Base-by-base conservation (phyloP, 2,113 vertebrate genomes). In the Cacatua alba region DNA sequence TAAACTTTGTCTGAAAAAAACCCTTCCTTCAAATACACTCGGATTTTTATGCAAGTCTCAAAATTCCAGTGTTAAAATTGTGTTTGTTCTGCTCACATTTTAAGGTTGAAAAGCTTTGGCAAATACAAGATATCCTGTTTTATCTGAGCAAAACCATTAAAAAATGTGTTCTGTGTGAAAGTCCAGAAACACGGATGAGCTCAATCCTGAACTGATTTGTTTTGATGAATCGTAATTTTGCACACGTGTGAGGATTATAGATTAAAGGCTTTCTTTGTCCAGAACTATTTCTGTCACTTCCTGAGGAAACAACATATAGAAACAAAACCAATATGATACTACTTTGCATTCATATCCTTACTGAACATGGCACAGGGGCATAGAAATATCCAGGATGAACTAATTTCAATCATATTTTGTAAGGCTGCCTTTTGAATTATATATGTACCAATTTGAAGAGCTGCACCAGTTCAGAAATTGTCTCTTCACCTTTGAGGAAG, bases 131-230 rank as follows among this genome's bases (percentile, higher is more conserved):
- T 86, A 89, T 82, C 90, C 69, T 85, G 46, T 77, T 95, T 96
- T 92, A 92, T 93, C 93, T 88, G 90, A 72, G 85, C 63, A 93
- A 70, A 91, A 69, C 53, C 70, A 82, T 90, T 96, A 35, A 85
- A 94, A 97, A 94, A 75, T 75, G 83, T 91, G 62, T 86, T 87
- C 16, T 48, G 29, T 15, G 2, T 75, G 64, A 23, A 94, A 55
- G 62, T 94, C 91, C 80, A 95, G 75, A 81, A 96, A 43, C 15
- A 60, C 35, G 59, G 71, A 86, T 91, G 70, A 87, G 37, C 63
- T 72, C 9, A 39, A 71, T 70, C 26, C 14, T 23, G 25, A 91
- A 62, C 52, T 82, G n/a, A 15, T 94, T 82, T 89, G 77, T 85
- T 91, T 63, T 82, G 67, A 62, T 85, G 78, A 91, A 87, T 94